Base-by-base conservation (phyloP, 2,113 vertebrate genomes). In the Micronycteris hirsuta region DNA sequence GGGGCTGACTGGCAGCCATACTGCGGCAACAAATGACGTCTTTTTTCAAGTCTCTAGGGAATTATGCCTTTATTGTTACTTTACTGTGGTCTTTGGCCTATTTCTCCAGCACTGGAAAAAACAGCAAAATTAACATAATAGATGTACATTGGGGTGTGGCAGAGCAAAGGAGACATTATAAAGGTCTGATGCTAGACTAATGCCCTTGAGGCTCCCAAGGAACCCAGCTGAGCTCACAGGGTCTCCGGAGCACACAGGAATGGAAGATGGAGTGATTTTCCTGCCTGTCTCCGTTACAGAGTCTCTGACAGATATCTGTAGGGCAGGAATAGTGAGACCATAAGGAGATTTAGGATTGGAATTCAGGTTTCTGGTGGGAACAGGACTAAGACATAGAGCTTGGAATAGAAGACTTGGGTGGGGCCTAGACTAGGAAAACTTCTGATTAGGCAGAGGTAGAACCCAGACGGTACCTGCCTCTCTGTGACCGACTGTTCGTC, bases 11-110 rank as follows among this genome's bases (percentile, higher is more conserved):
- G 96, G 95, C 73, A 96, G 80, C 96, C 98, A 97, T 88, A 91
- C 93, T 15, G 0, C 96, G 89, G 94, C 97, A 96, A 96, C 77
- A 96, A 97, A 96, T 97, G 90, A 96, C 77, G 31, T 94, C 95
- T 63, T 97, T 97, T 98, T 97, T 97, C 97, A 86, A 94, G 86
- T 95, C 94, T 95, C 90, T 36, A 90, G 94, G 94, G 85, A 98
- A 97, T 97, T 96, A 93, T 80, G 93, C 49, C 85, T 95, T 98
- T 97, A 97, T 95, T 97, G 93, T 94, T 96, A 98, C 97, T 97
- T 98, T 97, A 97, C 84, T 56, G 0, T 96, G 86, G 85, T 92
- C 61, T 86, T 96, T 74, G 43, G 94, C 68, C 96, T 97, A 80
- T 94, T 98, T 97, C 93, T 86, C 74, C 93, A 94, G 26, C 1